These are phyloP conservation scores for Danaus melanippus DNA, from an alignment of 1,140 invertebrate genomes.

Conservation along the genomic window DNA sequence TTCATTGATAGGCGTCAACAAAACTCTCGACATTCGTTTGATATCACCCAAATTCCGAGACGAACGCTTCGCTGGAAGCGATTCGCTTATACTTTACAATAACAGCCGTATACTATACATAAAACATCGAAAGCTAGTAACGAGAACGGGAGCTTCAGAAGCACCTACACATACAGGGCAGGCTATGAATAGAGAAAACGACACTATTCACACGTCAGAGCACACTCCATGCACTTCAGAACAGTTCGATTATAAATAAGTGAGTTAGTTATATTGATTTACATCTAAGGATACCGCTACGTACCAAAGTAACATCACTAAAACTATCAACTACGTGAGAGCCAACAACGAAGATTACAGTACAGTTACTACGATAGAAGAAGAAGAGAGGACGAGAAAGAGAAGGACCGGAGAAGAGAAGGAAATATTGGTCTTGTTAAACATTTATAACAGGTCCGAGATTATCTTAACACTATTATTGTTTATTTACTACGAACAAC, in stretches of 20 bases:
- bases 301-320: conserved; percentile 64
- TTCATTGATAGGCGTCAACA: conserved; percentile 3
- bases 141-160: conserved; percentile 35
- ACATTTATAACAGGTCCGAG: conserved; percentile 43
- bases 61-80: conserved; percentile 44
- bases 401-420: conserved; percentile 7
- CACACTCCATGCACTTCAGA: neutral
- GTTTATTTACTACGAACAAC: conserved; percentile 68
- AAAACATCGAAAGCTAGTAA: conserved; percentile 64
- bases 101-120: conserved; percentile 41
- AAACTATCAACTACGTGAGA: conserved; percentile 52
- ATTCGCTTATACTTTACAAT: conserved; percentile 37
- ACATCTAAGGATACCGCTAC: conserved; percentile 49
- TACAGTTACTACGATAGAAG: conserved; percentile 43
- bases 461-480: conserved; percentile 60
- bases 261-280: conserved; percentile 49
- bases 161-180: conserved; percentile 31
- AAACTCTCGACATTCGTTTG: conserved; percentile 47
- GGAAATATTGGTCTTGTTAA: conserved; percentile 54
- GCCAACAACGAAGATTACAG: conserved; percentile 62
- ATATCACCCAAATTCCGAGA: conserved; percentile 69
- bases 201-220: conserved; percentile 27
- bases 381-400: conserved; percentile 29
- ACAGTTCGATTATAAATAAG: conserved; percentile 52
- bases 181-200: conserved; percentile 48